Evolutionary conservation across 2,113 vertebrate species (phyloP).

Genomic region (Podarcis raffonei): DNA sequence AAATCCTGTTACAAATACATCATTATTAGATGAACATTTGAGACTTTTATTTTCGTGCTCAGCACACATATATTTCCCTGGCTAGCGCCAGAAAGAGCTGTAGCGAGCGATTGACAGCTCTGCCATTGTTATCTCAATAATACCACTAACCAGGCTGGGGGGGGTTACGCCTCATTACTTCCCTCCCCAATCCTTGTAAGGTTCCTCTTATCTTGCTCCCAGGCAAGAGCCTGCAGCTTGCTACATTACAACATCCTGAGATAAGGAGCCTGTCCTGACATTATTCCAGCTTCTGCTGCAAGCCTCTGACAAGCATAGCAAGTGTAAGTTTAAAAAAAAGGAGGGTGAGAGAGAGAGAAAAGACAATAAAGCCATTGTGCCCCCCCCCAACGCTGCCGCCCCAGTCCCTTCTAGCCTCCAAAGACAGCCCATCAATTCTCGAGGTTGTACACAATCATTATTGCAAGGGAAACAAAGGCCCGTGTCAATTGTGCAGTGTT

Average conservation of each 20-base stretch:
- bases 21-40: conserved; percentile 88
- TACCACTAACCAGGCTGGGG: background rate
- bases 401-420: conserved; percentile 52
- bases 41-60: conserved; percentile 82
- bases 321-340: conserved; percentile 80
- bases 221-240: conserved; percentile 81
- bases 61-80: conserved; percentile 71
- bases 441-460: conserved; percentile 92
- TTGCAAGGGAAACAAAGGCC: conserved; percentile 87
- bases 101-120: conserved; percentile 73
- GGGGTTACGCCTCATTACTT: background rate
- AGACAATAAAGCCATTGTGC: conserved; percentile 65
- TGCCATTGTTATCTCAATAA: conserved; percentile 80
- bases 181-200: conserved; percentile 74
- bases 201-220: conserved; percentile 87
- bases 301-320: conserved; percentile 83
- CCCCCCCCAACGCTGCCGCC: background rate
- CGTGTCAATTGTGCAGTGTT: conserved; percentile 89
- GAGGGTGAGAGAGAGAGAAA: conserved; percentile 74
- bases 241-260: conserved; percentile 84
- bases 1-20: conserved; percentile 86
- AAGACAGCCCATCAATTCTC: conserved; percentile 95
- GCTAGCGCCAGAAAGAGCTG: conserved; percentile 78
- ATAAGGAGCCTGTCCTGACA: conserved; percentile 88
- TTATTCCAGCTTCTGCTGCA: conserved; percentile 81